Evolutionary conservation across 2,888 invertebrate species (phyloP), one percentile per base, ranked within the genome.

Genomic region (Trichopoda pennipes): DNA sequence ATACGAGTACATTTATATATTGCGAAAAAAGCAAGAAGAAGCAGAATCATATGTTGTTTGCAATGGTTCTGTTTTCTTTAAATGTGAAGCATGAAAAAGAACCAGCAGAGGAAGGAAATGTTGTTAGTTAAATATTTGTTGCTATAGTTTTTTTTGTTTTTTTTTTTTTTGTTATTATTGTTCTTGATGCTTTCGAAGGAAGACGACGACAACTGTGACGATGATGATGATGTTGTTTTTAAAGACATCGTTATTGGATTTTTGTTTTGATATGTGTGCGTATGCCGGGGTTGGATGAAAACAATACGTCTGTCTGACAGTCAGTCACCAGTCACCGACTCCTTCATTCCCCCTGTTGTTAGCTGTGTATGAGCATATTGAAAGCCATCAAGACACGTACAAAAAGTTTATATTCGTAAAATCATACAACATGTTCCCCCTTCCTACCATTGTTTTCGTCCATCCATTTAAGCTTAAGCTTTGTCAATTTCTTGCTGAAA

Each of bases 71-170:
- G 51, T 60, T 68, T 75, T 75, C 21, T 56, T 73, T 53, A 21
- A 16, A 55, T 35, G 49, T 68, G n/a, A 68, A 74, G 53, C 47
- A 68, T 51, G 49, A 44, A 55, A 28, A 75, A 66, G 38, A 44
- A 28, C 4, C 8, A 74, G 6, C 21, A 68, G 53, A 69, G 77
- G 58, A 68, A 77, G 68, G 68, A 81, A 77, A 58, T 61, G 44
- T 68, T 35, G 44, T 73, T 38, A 66, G 53, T 66, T 68, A 38
- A 66, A 73, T 68, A 79, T 74, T 75, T 75, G 75, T 58, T 81
- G 68, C 77, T 63, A 73, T 74, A 81, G 69, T 69, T 81, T 58
- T n/a, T n/a, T n/a, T n/a, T n/a, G n/a, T n/a, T n/a, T n/a, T n/a
- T n/a, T n/a, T n/a, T n/a, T n/a, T n/a, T n/a, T n/a, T 69, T 74